Evolutionary conservation across 2,888 invertebrate species (phyloP), one percentile per base, ranked within the genome.

Genomic region (Nebria brevicollis): DNA sequence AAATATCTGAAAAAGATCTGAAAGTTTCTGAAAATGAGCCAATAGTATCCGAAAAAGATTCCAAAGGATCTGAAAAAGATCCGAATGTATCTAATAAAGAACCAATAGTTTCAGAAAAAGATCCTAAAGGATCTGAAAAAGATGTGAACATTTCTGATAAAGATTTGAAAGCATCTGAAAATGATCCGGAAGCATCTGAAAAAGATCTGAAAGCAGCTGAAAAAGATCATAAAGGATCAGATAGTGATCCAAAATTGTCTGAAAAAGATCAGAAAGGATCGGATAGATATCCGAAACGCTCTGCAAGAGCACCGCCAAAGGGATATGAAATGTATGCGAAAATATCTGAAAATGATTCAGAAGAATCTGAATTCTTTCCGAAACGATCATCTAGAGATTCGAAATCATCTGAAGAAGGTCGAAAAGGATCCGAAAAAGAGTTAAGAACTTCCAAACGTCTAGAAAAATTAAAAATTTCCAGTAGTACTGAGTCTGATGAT

Each of bases 401-500:
- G 26, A 66, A 77, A 77, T 26, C 25, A 26, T 42, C n/a, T 13
- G 79, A 74, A 74, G 75, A 75, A 74, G 79, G 34, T 5, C 34
- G 34, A 34, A 34, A 34, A 34, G 34, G 34, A 34, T 68, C 79
- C 34, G 79, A 74, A 25, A 68, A 66, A 15, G 66, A 74, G n/a
- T 68, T 74, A 43, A 72, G 73, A 65, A 13, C 43, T 6, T n/a
- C 70, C 66, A 15, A 73, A 34, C 15, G n/a, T 73, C 8, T 26
- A 68, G 73, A 42, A 6, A 41, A 26, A 34, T 64, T 73, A 73
- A 75, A 74, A 41, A 3, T 54, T 13, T 54, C 54, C 8, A 54
- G 54, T 13, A 54, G 54, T 13, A 54, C 54, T 11, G 70, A 70
- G 25, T 25, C 72, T 41, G 75, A 75, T 20, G 26, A 13, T 41